These are phyloP conservation scores for Tholera decimalis DNA, from an alignment of 2,888 invertebrate genomes.

Conservation along the genomic window DNA sequence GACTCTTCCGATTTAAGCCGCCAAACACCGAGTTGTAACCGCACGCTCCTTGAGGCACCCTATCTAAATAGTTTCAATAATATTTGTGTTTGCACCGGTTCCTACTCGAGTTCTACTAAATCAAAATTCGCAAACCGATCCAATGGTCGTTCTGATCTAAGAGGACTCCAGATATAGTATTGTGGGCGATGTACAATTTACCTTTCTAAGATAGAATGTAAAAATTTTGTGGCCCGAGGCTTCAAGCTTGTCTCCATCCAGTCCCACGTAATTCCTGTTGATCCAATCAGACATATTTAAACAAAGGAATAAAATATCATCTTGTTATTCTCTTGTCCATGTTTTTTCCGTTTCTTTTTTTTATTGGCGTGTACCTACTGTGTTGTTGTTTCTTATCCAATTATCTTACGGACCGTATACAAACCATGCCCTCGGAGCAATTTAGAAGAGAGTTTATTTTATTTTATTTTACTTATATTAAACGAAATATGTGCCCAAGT, in stretches of 20 bases:
- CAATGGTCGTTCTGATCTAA: conserved; percentile 10
- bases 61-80: conserved; percentile 33
- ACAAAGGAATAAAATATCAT: conserved; percentile 39
- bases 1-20: conserved; percentile 2
- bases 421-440: not conserved
- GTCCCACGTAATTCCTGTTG: conserved; percentile 25
- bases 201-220: conserved; percentile 36
- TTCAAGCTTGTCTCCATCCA: conserved; percentile 16
- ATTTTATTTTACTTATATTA: no score
- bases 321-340: conserved; percentile 27
- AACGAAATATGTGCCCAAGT: not conserved
- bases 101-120: conserved; percentile 30
- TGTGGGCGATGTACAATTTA: conserved; percentile 38
- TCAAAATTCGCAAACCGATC: conserved; percentile 39
- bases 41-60: conserved; percentile 17
- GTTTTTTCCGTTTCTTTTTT: conserved; percentile 27
- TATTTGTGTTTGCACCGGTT: conserved; percentile 36
- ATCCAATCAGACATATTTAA: conserved; percentile 52
- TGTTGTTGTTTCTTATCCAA: conserved; percentile 20
- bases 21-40: conserved; percentile 12
- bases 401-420: conserved; percentile 26
- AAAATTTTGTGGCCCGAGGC: conserved; percentile 38
- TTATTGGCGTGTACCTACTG: conserved; percentile 10
- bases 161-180: conserved; percentile 1
- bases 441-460: not conserved